Evolutionary conservation across 2,888 invertebrate genomes (phyloP).

Genomic region (Bimastos eiseni): DNA sequence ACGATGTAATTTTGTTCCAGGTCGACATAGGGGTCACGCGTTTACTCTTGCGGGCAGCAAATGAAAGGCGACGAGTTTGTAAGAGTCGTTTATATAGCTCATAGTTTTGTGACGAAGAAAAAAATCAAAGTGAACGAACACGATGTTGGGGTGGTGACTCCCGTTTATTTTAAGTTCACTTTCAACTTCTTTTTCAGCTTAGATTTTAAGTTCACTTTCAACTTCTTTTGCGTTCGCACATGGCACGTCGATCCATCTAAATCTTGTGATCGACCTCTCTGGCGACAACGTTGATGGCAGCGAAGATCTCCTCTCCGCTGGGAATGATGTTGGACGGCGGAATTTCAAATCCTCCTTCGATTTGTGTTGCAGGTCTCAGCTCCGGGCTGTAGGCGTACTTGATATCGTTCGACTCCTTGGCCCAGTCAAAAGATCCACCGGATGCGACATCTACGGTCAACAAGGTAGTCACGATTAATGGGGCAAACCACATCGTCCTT

Average conservation of each 20-base stretch:
- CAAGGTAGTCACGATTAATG: not conserved
- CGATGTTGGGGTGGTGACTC: too few species aligned
- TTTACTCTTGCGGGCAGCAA: not conserved
- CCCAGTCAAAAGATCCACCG: constrained; percentile 85
- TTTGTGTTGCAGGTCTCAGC: constrained; percentile 62
- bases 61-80: not conserved
- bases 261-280: constrained; percentile 21
- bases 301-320: constrained; percentile 37
- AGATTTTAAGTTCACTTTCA: not conserved
- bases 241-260: not conserved
- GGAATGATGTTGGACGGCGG: constrained; percentile 34
- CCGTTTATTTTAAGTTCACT: not conserved
- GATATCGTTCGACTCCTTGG: constrained; percentile 78
- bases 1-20: too few species aligned
- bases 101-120: not conserved
- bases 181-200: not conserved
- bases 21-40: too few species aligned
- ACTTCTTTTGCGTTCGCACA: not conserved
- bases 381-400: constrained; percentile 89
- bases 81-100: not conserved
- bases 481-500: not conserved
- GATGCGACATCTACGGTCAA: constrained; percentile 62
- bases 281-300: constrained; percentile 23
- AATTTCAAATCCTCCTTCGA: constrained; percentile 34
- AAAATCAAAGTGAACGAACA: not conserved